phyloP scores from a whole-genome alignment of 1,140 invertebrate species.

The Drosophila busckii region DNA sequence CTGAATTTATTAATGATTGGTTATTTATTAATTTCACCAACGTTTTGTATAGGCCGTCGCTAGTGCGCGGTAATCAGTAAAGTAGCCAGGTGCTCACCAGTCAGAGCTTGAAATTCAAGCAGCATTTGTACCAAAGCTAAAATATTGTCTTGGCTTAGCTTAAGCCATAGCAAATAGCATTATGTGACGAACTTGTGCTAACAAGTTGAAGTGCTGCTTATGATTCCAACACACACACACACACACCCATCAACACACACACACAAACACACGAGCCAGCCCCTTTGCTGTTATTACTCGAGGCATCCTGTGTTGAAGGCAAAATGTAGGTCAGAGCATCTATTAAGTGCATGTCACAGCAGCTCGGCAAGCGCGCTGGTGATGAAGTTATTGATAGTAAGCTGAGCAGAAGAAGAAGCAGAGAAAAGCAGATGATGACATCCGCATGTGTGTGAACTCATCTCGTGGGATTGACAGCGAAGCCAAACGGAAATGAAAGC shows the following conservation, averaged over 20 bases:
- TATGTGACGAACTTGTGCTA: too few species aligned
- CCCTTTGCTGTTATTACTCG: slow-evolving; percentile 35
- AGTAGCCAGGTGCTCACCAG: too few species aligned
- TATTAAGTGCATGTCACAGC: slow-evolving; percentile 36
- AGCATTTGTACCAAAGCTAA: too few species aligned
- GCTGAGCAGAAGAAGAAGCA: slow-evolving; percentile 9
- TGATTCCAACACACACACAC: slow-evolving; percentile 6
- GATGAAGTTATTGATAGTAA: slow-evolving; percentile 59
- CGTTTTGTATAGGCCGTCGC: too few species aligned
- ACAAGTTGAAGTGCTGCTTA: too few species aligned
- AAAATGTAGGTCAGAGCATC: slow-evolving; percentile 43
- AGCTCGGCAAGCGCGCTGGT: slow-evolving; percentile 27
- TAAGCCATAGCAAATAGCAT: too few species aligned
- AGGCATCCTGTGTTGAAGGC: slow-evolving; percentile 2
- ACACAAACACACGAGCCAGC: not conserved
- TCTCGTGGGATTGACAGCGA: not conserved
- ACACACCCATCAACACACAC: not conserved
- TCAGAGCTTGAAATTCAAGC: too few species aligned
- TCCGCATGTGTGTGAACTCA: too few species aligned
- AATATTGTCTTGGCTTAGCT: too few species aligned
- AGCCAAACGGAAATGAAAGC: slow-evolving; percentile 25
- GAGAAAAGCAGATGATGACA: not conserved
- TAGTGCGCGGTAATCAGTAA: too few species aligned
- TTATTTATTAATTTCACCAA: too few species aligned
- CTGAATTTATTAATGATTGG: too few species aligned